Evolutionary conservation across 2,797 vertebrate genomes (phyloP).

Genomic region (Allobates femoralis): DNA sequence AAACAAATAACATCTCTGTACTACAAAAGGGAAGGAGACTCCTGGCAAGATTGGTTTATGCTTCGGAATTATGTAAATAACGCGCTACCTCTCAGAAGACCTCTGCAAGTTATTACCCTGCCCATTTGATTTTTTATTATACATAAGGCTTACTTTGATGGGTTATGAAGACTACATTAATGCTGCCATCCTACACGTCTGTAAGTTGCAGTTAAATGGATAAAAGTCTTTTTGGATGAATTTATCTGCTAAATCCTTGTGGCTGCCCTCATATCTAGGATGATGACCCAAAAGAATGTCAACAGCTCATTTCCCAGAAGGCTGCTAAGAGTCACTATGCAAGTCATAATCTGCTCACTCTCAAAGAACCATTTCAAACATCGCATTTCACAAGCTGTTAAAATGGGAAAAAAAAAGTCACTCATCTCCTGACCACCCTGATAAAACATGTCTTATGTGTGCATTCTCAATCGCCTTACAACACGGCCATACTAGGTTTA

Average conservation of each 20-base stretch:
- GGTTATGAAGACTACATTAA: slow-evolving; percentile 78
- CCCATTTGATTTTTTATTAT: slow-evolving; percentile 69
- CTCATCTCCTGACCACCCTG: slow-evolving; percentile 56
- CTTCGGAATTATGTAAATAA: slow-evolving; percentile 76
- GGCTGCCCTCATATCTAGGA: slow-evolving; percentile 84
- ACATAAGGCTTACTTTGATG: slow-evolving; percentile 76
- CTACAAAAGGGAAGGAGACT: slow-evolving; percentile 63
- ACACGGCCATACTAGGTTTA: slow-evolving; percentile 30
- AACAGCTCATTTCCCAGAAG: slow-evolving; percentile 91
- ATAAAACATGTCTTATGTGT: slow-evolving; percentile 50
- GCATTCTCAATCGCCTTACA: slow-evolving; percentile 42
- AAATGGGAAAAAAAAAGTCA: slow-evolving; percentile 60
- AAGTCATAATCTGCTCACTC: slow-evolving; percentile 82
- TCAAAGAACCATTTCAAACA: slow-evolving; percentile 83
- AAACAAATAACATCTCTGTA: slow-evolving; percentile 57
- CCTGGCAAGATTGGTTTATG: slow-evolving; percentile 71
- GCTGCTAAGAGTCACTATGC: slow-evolving; percentile 78
- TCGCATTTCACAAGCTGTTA: slow-evolving; percentile 76
- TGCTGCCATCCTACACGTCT: slow-evolving; percentile 77
- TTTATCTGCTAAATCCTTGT: slow-evolving; percentile 89
- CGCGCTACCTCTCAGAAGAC: slow-evolving; percentile 74
- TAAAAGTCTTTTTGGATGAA: slow-evolving; percentile 84
- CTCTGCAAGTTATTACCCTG: slow-evolving; percentile 73
- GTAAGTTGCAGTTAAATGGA: slow-evolving; percentile 81
- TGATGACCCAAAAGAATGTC: slow-evolving; percentile 93